Evolutionary conservation across 2,888 invertebrate species (phyloP).

Genomic region (Campaea margaritaria): DNA sequence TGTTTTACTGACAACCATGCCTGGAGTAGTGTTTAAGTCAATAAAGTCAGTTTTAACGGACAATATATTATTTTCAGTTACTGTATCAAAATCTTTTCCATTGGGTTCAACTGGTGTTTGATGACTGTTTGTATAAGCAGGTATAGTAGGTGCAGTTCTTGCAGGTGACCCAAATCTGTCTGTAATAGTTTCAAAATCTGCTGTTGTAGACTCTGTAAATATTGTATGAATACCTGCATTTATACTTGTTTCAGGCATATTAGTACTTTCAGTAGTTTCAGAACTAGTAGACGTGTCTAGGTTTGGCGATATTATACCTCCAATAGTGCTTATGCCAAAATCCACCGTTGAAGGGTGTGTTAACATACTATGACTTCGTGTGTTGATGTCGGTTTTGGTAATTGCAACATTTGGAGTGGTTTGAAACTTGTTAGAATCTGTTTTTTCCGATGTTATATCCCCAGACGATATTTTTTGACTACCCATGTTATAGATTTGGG

Average conservation of each 20-base stretch:
- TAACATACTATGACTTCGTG: constrained; percentile 1
- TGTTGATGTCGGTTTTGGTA: not conserved
- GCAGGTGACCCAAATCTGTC: not conserved
- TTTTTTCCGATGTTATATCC: not conserved
- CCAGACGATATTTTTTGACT: not conserved
- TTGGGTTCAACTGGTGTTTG: no score
- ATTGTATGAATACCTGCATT: not conserved
- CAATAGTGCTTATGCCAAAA: constrained; percentile 1
- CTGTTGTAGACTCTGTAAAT: not conserved
- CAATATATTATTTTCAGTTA: no score
- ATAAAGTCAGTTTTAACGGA: no score
- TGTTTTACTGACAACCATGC: no score
- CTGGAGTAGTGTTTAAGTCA: no score
- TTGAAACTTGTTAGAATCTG: not conserved
- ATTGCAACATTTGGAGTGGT: not conserved
- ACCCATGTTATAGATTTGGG: not conserved
- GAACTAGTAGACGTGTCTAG: not conserved
- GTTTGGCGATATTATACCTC: not conserved
- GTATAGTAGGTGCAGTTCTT: not conserved
- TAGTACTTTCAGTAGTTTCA: constrained; percentile 4
- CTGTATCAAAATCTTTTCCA: no score
- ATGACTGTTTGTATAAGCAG: not conserved
- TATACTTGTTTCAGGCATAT: not conserved
- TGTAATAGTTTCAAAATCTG: not conserved
- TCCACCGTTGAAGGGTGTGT: not conserved